These are phyloP conservation scores for Brachionichthys hirsutus DNA, from an alignment of 2,113 vertebrate species.

Conservation along the genomic window DNA sequence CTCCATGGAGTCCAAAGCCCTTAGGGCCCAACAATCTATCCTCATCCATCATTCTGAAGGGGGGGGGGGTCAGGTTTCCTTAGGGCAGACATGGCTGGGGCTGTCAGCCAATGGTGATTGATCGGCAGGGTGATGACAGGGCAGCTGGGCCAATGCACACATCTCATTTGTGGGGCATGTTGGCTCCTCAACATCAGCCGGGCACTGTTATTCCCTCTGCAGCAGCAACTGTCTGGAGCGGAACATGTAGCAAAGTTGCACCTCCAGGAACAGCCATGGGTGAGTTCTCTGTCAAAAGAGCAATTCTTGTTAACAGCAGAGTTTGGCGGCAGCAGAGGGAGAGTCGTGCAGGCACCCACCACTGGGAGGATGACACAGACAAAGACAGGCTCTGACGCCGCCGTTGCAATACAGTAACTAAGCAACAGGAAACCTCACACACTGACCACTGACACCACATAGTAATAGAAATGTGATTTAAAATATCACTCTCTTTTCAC, in stretches of 20 bases:
- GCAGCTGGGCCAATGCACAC: constrained; percentile 61
- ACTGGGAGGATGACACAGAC: constrained; percentile 65
- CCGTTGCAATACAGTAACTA: constrained; percentile 67
- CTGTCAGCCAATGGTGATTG: constrained; percentile 68
- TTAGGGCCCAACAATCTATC: constrained; percentile 38
- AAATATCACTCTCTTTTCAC: constrained; percentile 32
- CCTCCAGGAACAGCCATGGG: constrained; percentile 18
- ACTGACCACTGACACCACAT: constrained; percentile 70
- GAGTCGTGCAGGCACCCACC: constrained; percentile 68
- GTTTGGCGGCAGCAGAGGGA: constrained; percentile 49
- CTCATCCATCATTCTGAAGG: constrained; percentile 71
- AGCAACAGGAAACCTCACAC: constrained; percentile 72
- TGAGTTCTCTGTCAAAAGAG: constrained; percentile 33
- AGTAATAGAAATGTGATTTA: constrained; percentile 64
- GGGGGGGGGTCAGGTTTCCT: constrained; percentile 59
- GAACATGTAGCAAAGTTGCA: constrained; percentile 4
- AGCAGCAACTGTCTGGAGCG: constrained; percentile 6
- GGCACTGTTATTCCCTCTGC: constrained; percentile 15
- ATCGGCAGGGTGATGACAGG: constrained; percentile 64
- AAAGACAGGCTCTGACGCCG: constrained; percentile 56
- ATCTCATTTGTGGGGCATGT: constrained; percentile 34
- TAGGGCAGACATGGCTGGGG: constrained; percentile 27
- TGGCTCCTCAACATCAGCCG: constrained; percentile 43
- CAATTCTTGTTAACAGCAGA: constrained; percentile 48
- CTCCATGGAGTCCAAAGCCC: constrained; percentile 52